These are phyloP conservation scores for Euplexia lucipara DNA, from an alignment of 2,888 invertebrate species.

Conservation along the genomic window DNA sequence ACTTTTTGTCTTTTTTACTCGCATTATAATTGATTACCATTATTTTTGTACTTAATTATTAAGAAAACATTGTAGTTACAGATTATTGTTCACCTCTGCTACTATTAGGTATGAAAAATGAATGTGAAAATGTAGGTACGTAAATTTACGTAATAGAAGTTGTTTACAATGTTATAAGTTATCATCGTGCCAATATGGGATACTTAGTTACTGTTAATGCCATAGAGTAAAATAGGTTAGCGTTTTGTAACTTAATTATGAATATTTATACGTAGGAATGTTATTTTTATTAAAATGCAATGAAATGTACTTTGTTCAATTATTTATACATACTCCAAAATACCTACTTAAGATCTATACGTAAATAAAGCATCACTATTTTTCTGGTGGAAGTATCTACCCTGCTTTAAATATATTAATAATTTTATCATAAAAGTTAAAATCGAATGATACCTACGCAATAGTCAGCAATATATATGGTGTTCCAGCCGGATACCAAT, in stretches of 20 bases:
- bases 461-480: no score
- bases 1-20: constrained; percentile 1
- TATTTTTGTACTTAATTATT: constrained; percentile 62
- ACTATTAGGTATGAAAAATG: background rate
- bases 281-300: constrained; percentile 86
- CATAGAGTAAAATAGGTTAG: constrained; percentile 73
- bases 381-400: no score
- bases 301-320: constrained; percentile 64
- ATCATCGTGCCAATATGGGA: constrained; percentile 78
- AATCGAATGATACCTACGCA: no score
- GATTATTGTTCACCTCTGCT: constrained; percentile 10
- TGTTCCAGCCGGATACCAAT: no score
- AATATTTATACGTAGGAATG: constrained; percentile 84
- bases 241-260: constrained; percentile 81
- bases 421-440: no score
- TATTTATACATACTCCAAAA: background rate
- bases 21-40: constrained; percentile 10
- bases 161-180: constrained; percentile 47
- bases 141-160: constrained; percentile 19
- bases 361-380: no score
- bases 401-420: no score
- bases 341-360: no score
- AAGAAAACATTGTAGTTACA: constrained; percentile 17
- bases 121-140: constrained; percentile 26
- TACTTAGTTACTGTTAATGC: constrained; percentile 72